A percentile compares a stretch with the other conserved stretches of the same genome.
Conservation (phyloP, 2,888 invertebrate species). For the Napeogenes inachia region DNA sequence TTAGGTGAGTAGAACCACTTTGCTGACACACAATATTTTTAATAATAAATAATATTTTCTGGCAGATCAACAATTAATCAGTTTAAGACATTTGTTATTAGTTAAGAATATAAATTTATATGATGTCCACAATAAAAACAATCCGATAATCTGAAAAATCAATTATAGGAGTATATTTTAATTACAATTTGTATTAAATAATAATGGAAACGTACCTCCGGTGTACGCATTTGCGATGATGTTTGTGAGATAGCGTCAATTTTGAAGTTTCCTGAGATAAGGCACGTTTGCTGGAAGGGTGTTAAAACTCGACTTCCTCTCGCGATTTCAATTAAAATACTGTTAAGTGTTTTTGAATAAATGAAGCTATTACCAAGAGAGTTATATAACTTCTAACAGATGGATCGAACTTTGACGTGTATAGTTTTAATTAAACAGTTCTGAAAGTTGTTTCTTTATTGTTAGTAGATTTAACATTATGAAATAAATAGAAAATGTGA, state of each 20-base stretch:
- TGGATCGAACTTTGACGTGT: slow-evolving; percentile 2
- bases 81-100: too few species aligned
- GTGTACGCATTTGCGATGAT: slow-evolving; percentile 62
- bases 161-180: too few species aligned
- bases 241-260: slow-evolving; percentile 63
- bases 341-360: slow-evolving; percentile 20
- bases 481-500: too few species aligned
- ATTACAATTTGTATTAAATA: background rate
- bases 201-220: slow-evolving; percentile 2
- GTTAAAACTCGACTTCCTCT: slow-evolving; percentile 50
- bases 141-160: too few species aligned
- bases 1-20: too few species aligned
- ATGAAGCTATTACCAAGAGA: slow-evolving; percentile 7
- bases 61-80: too few species aligned
- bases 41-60: too few species aligned
- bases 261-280: slow-evolving; percentile 66
- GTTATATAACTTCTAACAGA: slow-evolving; percentile 4
- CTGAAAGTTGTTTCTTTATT: slow-evolving; percentile 1
- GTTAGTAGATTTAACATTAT: too few species aligned
- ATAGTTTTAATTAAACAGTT: slow-evolving; percentile 6
- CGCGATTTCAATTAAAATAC: slow-evolving; percentile 57
- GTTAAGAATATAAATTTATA: too few species aligned
- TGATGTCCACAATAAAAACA: slow-evolving; percentile 14
- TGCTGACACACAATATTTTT: too few species aligned
- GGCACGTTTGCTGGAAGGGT: slow-evolving; percentile 57